Base-by-base conservation (phyloP, 1,140 invertebrate genomes). In the Drosophila varians region DNA sequence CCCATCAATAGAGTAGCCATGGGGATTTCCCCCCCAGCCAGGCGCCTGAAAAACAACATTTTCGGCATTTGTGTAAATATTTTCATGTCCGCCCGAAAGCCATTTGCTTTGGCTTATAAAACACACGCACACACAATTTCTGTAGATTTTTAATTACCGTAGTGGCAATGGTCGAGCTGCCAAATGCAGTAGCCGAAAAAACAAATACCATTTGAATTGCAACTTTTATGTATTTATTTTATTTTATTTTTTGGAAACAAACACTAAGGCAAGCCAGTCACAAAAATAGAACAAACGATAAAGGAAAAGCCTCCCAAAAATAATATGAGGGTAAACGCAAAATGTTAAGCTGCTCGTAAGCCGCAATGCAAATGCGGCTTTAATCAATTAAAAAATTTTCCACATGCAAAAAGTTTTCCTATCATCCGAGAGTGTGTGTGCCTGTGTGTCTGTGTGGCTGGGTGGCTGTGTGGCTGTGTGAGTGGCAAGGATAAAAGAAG, bases 321-420 rank as follows among this genome's bases (percentile, higher is more conserved):
- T 76, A 68, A 68, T 68, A 68, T 52, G 36, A 12, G 56, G 48
- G 34, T 52, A 46, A 54, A 71, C 54, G 54, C 46, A 71, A 71
- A 71, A 71, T 84, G 80, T 80, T 87, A 86, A 86, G 82, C 82
- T 80, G 77, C 69, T 87, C 71, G 82, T 86, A 86, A 86, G 77
- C 82, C 83, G 64, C 73, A 82, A 74, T 77, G 82, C 82, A 86
- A 86, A 86, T 86, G 70, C 73, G 82, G 82, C 82, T 86, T 86
- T 86, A 86, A 86, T 87, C 82, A 86, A 86, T 86, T 86, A 86
- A 87, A 86, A 87, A 86, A 76, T 76, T 61, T 74, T 73, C 49
- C 58, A 70, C 62, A 66, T 71, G 66, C 71, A 66, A 68, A 87
- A 86, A 87, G 62, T 84, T 87, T 45, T 6, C 36, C 42, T 64